Base-by-base conservation (phyloP, 1,140 invertebrate species). In the Lepidostoma basale region DNA sequence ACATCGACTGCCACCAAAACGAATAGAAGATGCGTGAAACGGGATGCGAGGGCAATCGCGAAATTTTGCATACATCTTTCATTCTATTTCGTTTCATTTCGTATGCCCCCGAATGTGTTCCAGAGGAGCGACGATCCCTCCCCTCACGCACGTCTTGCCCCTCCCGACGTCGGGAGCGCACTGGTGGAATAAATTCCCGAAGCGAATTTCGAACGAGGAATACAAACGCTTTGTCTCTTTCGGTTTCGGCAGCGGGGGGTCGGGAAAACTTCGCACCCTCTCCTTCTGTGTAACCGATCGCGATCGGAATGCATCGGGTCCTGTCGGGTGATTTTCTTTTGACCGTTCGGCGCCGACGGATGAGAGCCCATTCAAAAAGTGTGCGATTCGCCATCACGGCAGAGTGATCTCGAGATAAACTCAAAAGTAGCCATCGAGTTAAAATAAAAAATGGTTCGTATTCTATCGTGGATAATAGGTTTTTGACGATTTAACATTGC, bases 121-220 rank as follows among this genome's bases (percentile, higher is more conserved):
- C 45, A 64, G 39, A 40, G 33, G 49, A 58, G 63, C 63, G 47
- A 39, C 23, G 40, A 26, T 33, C 40, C 20, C 54, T 36, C 36
- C 49, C 64, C 33, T 22, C 22, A 33, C 30, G 23, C 56, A 36
- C 64, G 54, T 47, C 54, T 40, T 59, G 64, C 64, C 56, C 54
- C 64, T 67, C 64, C 64, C 54, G 54, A 33, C 23, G 64, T 22
- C 52, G 64, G 64, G 54, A 60, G 52, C 64, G 64, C 64, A 67
- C 64, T 67, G 54, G n/a, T 52, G 25, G 36, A 56, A 33, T 42
- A 14, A n/a, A 36, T 56, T 56, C 52, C 52, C 30, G 26, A 56
- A 56, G 14, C 28, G 30, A 36, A 30, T 18, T 56, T 56, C 40
- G 23, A 9, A 20, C 16, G 16, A 47, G 59, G 56, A 59, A 59